phyloP scores from a whole-genome alignment of 23 tunicate genomes.

The Clavelina lepadiformis region DNA sequence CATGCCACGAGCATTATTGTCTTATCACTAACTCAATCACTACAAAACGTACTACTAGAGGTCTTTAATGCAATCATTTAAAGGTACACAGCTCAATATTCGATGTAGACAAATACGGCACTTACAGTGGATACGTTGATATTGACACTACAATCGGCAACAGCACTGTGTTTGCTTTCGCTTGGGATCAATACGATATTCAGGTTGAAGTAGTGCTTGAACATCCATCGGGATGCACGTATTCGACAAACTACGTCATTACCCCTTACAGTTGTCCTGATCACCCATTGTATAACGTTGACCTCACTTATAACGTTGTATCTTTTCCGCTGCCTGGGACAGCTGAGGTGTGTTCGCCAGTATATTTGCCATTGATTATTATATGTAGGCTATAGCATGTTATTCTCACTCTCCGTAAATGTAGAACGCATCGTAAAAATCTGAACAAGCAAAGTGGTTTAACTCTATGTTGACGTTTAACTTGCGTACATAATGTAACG shows the following conservation, averaged over 20 bases:
- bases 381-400: no score
- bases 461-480: no score
- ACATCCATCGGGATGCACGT: constrained; percentile 55
- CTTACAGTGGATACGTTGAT: constrained; percentile 34
- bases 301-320: constrained; percentile 18
- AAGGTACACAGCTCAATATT: constrained; percentile 61
- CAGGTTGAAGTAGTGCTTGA: constrained; percentile 21
- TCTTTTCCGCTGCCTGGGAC: constrained; percentile 55
- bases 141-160: constrained; percentile 71
- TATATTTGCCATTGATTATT: not conserved
- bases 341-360: constrained; percentile 60
- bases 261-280: constrained; percentile 21
- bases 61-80: not conserved
- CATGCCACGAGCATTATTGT: no score
- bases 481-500: no score
- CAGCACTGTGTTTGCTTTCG: constrained; percentile 58
- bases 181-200: constrained; percentile 56
- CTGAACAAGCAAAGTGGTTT: no score
- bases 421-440: no score
- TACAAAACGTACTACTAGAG: no score
- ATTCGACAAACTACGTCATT: constrained; percentile 15
- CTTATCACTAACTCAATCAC: no score
- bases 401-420: no score
- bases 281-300: constrained; percentile 18
- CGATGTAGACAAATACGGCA: constrained; percentile 17